These are phyloP conservation scores for Orchesellides sinensis DNA, from an alignment of 2,888 invertebrate species.

Conservation along the genomic window DNA sequence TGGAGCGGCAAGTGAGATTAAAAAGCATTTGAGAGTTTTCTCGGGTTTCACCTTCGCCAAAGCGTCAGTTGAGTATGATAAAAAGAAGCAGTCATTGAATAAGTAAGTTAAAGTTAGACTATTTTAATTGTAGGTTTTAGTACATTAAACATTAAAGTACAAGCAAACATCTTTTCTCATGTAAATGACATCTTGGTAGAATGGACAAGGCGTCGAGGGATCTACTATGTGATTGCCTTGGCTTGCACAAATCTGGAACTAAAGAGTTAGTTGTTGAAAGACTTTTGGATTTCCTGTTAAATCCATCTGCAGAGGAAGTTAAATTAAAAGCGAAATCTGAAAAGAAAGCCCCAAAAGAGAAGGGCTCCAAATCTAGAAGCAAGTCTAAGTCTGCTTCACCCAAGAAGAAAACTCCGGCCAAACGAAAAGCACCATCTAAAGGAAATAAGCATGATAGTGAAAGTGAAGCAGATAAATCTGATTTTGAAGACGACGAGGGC, in stretches of 20 bases:
- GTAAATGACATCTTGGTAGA: neutral
- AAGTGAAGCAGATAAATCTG: neutral
- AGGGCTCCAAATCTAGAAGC: slow-evolving; percentile 10
- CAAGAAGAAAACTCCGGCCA: neutral
- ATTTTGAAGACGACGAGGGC: neutral
- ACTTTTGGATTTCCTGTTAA: slow-evolving; percentile 54
- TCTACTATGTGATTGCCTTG: slow-evolving; percentile 44
- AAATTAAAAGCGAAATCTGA: neutral
- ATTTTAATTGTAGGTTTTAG: neutral
- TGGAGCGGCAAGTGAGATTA: slow-evolving; percentile 35
- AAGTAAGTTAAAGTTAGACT: neutral
- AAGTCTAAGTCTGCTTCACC: neutral
- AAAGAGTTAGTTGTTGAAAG: slow-evolving; percentile 37
- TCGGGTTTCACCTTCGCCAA: slow-evolving; percentile 52
- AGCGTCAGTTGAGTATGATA: slow-evolving; percentile 36
- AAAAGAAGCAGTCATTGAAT: slow-evolving; percentile 30
- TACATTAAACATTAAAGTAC: too few relatives aligned
- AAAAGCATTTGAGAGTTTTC: slow-evolving; percentile 50
- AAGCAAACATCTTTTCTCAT: too few relatives aligned
- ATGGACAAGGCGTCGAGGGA: slow-evolving; percentile 41
- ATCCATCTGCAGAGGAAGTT: slow-evolving; percentile 1
- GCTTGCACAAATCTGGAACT: slow-evolving; percentile 27
- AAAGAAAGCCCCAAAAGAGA: neutral
- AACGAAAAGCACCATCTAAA: slow-evolving; percentile 9
- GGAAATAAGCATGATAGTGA: neutral